phyloP scores from a whole-genome alignment of 2,113 vertebrate genomes.

The Hemibagrus wyckioides region DNA sequence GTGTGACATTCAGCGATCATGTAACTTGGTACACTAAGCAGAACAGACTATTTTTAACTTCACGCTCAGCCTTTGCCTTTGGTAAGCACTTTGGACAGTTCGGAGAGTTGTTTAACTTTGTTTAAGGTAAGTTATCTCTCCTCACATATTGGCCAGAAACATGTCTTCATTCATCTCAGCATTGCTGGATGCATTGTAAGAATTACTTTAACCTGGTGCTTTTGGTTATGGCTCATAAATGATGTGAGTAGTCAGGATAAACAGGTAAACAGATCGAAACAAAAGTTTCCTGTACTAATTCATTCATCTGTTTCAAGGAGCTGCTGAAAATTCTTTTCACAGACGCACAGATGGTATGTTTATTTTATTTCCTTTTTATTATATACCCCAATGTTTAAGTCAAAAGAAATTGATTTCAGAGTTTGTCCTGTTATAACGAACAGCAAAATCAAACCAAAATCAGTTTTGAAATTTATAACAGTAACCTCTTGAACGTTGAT shows the following conservation, averaged over 20 bases:
- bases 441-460: not conserved
- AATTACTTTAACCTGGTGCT: not conserved
- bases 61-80: slow-evolving; percentile 20
- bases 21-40: slow-evolving; percentile 33
- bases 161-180: not conserved
- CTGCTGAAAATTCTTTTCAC: slow-evolving; percentile 11
- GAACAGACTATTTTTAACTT: slow-evolving; percentile 50
- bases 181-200: not conserved
- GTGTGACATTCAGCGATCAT: slow-evolving; percentile 25
- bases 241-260: not conserved
- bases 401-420: not conserved
- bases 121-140: slow-evolving; percentile 9
- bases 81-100: not conserved
- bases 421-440: not conserved
- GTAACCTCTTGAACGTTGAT: not conserved
- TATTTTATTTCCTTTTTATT: not conserved
- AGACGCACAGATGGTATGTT: slow-evolving; percentile 46
- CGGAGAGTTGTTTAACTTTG: not conserved
- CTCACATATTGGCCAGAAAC: not conserved
- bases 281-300: slow-evolving; percentile 6
- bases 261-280: not conserved
- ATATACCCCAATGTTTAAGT: not conserved
- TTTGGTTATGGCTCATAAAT: slow-evolving; percentile 7
- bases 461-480: not conserved
- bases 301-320: slow-evolving; percentile 21